Conservation (phyloP, 2,113 vertebrate species). For the Hoplias malabaricus region DNA sequence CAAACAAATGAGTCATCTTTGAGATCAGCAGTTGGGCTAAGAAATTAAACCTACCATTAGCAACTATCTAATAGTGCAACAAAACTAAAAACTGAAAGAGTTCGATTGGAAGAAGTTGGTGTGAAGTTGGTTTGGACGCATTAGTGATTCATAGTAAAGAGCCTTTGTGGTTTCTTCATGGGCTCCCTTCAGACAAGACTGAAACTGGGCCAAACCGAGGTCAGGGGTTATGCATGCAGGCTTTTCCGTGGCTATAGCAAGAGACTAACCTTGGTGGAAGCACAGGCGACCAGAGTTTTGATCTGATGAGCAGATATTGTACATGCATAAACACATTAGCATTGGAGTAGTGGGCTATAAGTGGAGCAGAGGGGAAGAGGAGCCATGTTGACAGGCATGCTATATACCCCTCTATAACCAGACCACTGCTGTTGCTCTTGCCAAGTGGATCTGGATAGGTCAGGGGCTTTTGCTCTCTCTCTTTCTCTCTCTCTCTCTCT, state of each 20-base stretch:
- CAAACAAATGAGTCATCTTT: conserved; percentile 9
- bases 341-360: conserved; percentile 20
- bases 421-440: conserved; percentile 24
- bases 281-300: conserved; percentile 30
- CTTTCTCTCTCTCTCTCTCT: neutral
- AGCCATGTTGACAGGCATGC: conserved; percentile 4
- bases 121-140: neutral
- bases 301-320: conserved; percentile 23
- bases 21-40: neutral
- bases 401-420: conserved; percentile 13
- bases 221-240: conserved; percentile 13
- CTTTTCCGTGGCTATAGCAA: neutral
- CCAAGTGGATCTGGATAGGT: conserved; percentile 40
- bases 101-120: neutral
- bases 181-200: conserved; percentile 17
- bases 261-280: conserved; percentile 17
- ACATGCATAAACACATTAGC: conserved; percentile 24
- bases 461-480: neutral
- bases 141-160: conserved; percentile 28
- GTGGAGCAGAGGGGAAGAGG: neutral
- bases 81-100: neutral
- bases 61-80: neutral
- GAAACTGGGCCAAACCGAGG: conserved; percentile 38
- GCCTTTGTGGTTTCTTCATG: neutral
- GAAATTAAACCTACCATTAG: neutral